These are phyloP conservation scores for Bambusicola thoracicus DNA, from an alignment of 2,113 vertebrate species.

Conservation along the genomic window DNA sequence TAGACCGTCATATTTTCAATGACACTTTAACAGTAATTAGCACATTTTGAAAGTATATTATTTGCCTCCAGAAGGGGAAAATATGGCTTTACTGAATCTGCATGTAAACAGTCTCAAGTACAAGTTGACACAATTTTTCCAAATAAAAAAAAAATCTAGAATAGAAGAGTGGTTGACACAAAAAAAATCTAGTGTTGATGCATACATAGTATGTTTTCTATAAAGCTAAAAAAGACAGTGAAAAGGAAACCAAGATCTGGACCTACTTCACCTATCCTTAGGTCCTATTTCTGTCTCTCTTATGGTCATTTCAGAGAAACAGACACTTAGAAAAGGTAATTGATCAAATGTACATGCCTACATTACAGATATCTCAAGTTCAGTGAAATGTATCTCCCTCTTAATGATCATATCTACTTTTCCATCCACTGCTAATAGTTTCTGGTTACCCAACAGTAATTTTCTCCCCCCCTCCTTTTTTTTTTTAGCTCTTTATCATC, in stretches of 20 bases:
- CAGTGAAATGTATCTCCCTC: neutral
- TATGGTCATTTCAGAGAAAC: neutral
- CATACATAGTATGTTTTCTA: conserved; percentile 3
- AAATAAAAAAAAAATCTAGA: conserved; percentile 39
- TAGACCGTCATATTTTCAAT: conserved; percentile 49
- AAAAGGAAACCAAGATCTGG: neutral
- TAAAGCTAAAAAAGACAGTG: neutral
- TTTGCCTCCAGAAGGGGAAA: conserved; percentile 52
- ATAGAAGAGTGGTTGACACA: conserved; percentile 21
- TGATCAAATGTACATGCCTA: neutral
- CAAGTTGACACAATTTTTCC: conserved; percentile 43
- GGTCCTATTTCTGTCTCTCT: neutral
- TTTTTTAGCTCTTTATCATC: neutral
- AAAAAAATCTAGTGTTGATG: neutral
- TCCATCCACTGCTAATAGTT: neutral
- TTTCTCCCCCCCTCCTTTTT: neutral
- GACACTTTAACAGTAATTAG: conserved; percentile 49
- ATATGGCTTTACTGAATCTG: conserved; percentile 33
- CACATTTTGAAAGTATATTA: conserved; percentile 49
- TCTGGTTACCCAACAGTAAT: neutral
- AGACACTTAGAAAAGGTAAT: neutral
- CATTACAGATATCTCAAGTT: neutral
- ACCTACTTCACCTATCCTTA: neutral
- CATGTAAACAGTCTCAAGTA: conserved; percentile 45
- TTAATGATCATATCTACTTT: neutral